Percentiles rank a stretch among this genome's conserved stretches.
phyloP scores from a whole-genome alignment of 37 sponge, comb jelly and placozoan genomes.

The Dysidea cf. avara region DNA sequence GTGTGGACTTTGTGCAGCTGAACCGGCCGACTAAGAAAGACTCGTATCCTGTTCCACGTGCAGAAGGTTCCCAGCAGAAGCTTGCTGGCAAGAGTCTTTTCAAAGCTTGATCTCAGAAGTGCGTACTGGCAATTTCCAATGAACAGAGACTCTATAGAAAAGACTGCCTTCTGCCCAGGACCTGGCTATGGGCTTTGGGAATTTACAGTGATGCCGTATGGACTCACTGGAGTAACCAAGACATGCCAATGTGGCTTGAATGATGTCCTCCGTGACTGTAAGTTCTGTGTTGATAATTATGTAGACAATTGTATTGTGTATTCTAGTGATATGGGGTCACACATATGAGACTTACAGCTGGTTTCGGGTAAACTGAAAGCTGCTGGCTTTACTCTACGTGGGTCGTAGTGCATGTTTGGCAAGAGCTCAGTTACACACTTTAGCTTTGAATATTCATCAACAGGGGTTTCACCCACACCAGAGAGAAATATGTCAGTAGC shows the following conservation, averaged over 20 bases:
- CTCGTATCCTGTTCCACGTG: too few relatives aligned
- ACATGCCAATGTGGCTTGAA: slow-evolving; percentile 13
- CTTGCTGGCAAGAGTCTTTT: too few relatives aligned
- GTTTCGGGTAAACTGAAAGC: neutral
- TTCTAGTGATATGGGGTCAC: neutral
- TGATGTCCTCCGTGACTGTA: neutral
- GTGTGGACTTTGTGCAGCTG: too few relatives aligned
- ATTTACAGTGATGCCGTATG: neutral
- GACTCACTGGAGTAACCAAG: slow-evolving; percentile 9
- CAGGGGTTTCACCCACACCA: neutral
- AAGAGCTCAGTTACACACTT: neutral
- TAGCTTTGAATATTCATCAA: neutral
- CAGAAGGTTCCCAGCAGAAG: too few relatives aligned
- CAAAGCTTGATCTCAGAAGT: neutral
- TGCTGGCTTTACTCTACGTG: neutral
- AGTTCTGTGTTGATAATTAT: neutral
- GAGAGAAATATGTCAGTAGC: neutral
- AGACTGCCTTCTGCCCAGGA: neutral
- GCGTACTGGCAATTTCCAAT: neutral
- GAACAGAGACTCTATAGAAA: neutral
- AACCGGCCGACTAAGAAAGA: too few relatives aligned
- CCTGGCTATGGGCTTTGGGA: too few relatives aligned
- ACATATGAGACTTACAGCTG: too few relatives aligned
- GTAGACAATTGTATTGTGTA: neutral
- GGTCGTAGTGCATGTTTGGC: neutral